Evolutionary conservation across 2,113 vertebrate species (phyloP).

Genomic region (Rhinopomastus cyanomelas): DNA sequence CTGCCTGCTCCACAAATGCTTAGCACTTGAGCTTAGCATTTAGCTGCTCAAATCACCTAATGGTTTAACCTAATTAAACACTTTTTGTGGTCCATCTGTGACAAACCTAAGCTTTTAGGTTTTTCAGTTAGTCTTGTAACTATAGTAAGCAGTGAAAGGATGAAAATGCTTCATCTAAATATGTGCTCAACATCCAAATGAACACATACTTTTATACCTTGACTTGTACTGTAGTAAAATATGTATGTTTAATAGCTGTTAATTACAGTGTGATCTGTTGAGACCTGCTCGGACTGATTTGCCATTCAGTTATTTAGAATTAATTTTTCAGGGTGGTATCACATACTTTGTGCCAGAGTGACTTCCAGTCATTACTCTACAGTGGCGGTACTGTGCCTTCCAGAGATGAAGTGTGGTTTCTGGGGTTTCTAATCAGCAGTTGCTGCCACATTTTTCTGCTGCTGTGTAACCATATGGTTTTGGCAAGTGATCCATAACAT

Average conservation of each 20-base stretch:
- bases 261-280: slow-evolving; percentile 3
- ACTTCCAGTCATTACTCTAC: background rate
- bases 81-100: background rate
- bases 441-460: background rate
- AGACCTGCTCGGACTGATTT: slow-evolving; percentile 6
- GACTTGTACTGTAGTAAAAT: slow-evolving; percentile 8
- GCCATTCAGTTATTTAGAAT: slow-evolving; percentile 40
- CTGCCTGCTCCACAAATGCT: background rate
- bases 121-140: background rate
- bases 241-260: slow-evolving; percentile 22
- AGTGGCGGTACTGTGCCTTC: background rate
- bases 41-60: background rate
- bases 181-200: rapidly evolving
- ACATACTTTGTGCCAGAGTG: background rate
- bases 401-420: background rate
- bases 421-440: background rate
- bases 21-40: background rate
- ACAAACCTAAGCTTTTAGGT: background rate
- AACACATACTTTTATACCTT: background rate
- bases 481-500: background rate
- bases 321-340: slow-evolving; percentile 20
- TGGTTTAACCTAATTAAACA: background rate
- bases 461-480: background rate
- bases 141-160: background rate
- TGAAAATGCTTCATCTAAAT: background rate